Evolutionary conservation across 1,140 invertebrate genomes (phyloP).

Genomic region (Panagrolaimus sp.): DNA sequence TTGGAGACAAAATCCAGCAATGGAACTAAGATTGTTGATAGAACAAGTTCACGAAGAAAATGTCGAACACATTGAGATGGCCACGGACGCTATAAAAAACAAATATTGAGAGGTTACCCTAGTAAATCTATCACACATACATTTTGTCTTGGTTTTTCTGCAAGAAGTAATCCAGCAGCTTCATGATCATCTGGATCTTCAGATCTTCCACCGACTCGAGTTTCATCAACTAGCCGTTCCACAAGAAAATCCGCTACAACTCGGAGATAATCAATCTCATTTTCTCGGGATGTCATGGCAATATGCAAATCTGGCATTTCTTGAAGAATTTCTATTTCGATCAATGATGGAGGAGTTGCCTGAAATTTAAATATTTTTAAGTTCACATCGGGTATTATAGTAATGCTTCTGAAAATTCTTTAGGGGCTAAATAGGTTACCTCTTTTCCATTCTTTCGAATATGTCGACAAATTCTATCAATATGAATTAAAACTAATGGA

Average conservation of each 20-base stretch:
- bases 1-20: constrained; percentile 37
- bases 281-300: constrained; percentile 35
- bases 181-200: constrained; percentile 27
- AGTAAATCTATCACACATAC: background rate
- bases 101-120: background rate
- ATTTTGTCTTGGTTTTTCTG: background rate
- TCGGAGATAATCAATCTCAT: constrained; percentile 35
- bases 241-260: constrained; percentile 39
- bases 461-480: constrained; percentile 35
- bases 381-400: background rate
- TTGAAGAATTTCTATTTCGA: constrained; percentile 29
- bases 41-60: constrained; percentile 42
- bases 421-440: background rate
- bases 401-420: background rate
- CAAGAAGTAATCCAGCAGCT: constrained; percentile 18
- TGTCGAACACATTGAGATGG: constrained; percentile 47
- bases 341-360: constrained; percentile 11
- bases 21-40: constrained; percentile 35
- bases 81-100: constrained; percentile 23
- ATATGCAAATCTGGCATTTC: constrained; percentile 31
- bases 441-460: background rate
- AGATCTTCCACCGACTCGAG: constrained; percentile 33
- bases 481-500: constrained; percentile 32
- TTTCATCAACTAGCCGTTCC: constrained; percentile 31
- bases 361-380: constrained; percentile 12